These are phyloP conservation scores for Drosophila monieri DNA, from an alignment of 2,888 invertebrate genomes.

Conservation along the genomic window DNA sequence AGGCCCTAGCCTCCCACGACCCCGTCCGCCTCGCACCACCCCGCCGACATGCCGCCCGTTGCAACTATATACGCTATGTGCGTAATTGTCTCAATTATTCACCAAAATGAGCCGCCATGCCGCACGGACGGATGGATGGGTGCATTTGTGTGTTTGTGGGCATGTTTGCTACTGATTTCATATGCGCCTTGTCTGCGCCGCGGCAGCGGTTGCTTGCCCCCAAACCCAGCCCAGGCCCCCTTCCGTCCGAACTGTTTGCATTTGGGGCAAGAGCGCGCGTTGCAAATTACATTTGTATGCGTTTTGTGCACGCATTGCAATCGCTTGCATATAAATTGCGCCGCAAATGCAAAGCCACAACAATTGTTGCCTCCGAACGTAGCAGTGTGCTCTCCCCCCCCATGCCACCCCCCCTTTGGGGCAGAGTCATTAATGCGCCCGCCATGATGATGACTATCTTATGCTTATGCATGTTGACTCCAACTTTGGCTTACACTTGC, in stretches of 20 bases:
- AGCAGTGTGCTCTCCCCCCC: not conserved
- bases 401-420: conserved; percentile 27
- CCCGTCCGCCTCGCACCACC: not conserved
- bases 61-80: conserved; percentile 59
- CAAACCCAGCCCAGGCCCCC: not conserved
- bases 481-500: conserved; percentile 24
- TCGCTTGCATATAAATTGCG: conserved; percentile 74
- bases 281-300: conserved; percentile 77
- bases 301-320: conserved; percentile 78
- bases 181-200: conserved; percentile 57
- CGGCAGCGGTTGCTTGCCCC: conserved; percentile 31
- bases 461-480: conserved; percentile 67
- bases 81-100: conserved; percentile 80
- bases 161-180: conserved; percentile 61
- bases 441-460: conserved; percentile 75
- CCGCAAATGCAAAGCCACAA: conserved; percentile 75
- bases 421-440: conserved; percentile 72
- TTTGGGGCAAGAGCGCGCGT: conserved; percentile 55
- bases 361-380: conserved; percentile 54
- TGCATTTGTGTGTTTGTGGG: conserved; percentile 41
- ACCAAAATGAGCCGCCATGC: conserved; percentile 73
- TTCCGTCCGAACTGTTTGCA: conserved; percentile 54
- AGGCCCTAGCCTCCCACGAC: not conserved
- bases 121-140: conserved; percentile 21
- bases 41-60: conserved; percentile 7